phyloP scores from a whole-genome alignment of 2,888 invertebrate genomes.

The Argyresthia albistria region DNA sequence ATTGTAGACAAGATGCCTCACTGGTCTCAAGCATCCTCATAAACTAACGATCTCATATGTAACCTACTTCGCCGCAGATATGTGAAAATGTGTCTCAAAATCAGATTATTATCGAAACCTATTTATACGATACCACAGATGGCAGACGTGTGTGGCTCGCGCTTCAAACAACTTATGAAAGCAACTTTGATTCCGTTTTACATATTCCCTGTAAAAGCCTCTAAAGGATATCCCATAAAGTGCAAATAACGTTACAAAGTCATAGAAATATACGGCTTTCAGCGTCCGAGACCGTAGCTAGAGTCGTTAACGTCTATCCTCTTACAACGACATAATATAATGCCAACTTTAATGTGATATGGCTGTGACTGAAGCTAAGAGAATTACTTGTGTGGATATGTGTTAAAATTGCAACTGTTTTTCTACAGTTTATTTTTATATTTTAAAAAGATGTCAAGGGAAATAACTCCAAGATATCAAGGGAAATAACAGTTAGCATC shows the following conservation, averaged over 20 bases:
- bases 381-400: background rate
- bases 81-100: too few species aligned
- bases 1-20: background rate
- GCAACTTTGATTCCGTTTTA: background rate
- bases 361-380: background rate
- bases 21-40: background rate
- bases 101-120: too few species aligned
- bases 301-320: conserved; percentile 35
- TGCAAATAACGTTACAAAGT: conserved; percentile 28
- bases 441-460: background rate
- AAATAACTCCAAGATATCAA: too few species aligned
- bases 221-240: background rate
- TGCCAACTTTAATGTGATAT: conserved; percentile 1
- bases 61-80: too few species aligned
- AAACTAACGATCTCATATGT: too few species aligned
- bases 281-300: conserved; percentile 22
- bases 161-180: background rate
- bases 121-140: too few species aligned
- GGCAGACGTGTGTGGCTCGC: background rate
- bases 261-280: conserved; percentile 27
- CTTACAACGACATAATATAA: conserved; percentile 29
- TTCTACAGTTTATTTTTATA: background rate
- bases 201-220: background rate
- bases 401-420: background rate
- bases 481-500: too few species aligned